phyloP scores from a whole-genome alignment of 2,797 vertebrate species.

The Gymnopithys bicolor region DNA sequence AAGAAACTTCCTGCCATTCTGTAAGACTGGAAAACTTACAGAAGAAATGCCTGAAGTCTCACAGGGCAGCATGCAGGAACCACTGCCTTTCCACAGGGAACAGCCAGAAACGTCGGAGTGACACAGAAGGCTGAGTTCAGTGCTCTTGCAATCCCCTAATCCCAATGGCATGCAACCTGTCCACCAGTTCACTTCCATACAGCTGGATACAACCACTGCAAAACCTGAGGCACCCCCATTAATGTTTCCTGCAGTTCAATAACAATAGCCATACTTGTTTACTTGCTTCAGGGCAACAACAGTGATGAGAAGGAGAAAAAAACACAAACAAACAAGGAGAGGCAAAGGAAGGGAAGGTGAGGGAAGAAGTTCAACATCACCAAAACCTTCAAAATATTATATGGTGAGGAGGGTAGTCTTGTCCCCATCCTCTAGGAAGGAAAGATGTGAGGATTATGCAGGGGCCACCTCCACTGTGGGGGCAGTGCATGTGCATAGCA shows the following conservation, averaged over 20 bases:
- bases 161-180: background rate
- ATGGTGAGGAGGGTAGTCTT: background rate
- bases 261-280: accelerated
- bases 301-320: background rate
- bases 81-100: background rate
- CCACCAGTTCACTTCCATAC: background rate
- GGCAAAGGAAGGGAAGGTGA: background rate
- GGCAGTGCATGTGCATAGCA: accelerated
- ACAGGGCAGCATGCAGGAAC: background rate
- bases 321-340: background rate
- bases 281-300: background rate
- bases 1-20: background rate
- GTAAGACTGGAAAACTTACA: background rate
- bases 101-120: background rate
- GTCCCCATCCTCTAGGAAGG: background rate
- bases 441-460: background rate
- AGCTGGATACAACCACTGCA: background rate
- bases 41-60: background rate
- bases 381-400: background rate
- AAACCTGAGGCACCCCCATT: background rate
- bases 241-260: background rate
- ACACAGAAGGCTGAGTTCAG: background rate
- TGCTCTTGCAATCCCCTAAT: background rate
- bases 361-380: background rate
- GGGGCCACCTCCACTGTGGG: background rate